A percentile compares a stretch with the other conserved stretches of the same genome.
Evolutionary conservation across 2,888 invertebrate genomes (phyloP).

Genomic region (Stegophylla sp.): DNA sequence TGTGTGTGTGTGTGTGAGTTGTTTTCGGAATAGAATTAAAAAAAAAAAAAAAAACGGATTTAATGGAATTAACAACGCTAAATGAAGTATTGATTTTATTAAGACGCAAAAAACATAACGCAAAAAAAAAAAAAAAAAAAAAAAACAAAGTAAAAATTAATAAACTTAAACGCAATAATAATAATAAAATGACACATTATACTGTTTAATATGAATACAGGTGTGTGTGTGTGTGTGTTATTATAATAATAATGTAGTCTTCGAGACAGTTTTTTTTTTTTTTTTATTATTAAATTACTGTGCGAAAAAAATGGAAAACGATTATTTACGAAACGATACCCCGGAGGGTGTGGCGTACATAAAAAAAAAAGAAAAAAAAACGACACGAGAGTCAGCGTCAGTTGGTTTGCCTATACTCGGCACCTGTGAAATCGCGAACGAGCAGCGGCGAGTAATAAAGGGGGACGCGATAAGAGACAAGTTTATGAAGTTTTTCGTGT

Average conservation of each 20-base stretch:
- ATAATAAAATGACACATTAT: too few species aligned
- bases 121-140: background rate
- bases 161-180: too few species aligned
- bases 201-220: too few species aligned
- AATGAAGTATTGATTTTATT: background rate
- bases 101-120: background rate
- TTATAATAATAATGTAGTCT: background rate
- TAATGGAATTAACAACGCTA: background rate
- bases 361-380: background rate
- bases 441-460: too few species aligned
- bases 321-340: slow-evolving; percentile 25
- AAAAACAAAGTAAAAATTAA: background rate
- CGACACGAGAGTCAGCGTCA: background rate
- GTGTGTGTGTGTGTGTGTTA: background rate
- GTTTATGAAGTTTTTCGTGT: slow-evolving; percentile 36
- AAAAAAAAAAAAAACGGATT: background rate
- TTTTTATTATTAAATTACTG: slow-evolving; percentile 35
- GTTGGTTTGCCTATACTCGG: slow-evolving; percentile 26
- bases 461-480: background rate
- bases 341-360: background rate
- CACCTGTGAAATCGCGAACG: slow-evolving; percentile 2
- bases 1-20: background rate
- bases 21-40: slow-evolving; percentile 19
- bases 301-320: slow-evolving; percentile 1
- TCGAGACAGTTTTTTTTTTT: background rate